Evolutionary conservation across 1,140 invertebrate species (phyloP).

Genomic region (Cyphomyrmex costatus): DNA sequence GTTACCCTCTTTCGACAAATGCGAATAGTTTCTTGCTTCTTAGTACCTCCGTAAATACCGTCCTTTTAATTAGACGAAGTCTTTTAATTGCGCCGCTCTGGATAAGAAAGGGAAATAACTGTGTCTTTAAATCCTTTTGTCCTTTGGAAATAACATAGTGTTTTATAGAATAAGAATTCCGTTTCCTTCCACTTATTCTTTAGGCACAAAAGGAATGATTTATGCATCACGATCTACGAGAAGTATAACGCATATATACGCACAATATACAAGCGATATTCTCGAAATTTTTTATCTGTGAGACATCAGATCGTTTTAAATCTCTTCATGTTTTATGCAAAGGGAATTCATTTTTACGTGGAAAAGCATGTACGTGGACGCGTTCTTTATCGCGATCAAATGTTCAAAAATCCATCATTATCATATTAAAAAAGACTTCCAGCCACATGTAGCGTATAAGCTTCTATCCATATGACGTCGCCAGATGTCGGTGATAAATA

Average conservation of each 20-base stretch:
- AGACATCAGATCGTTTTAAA: background rate
- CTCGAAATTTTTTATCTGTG: background rate
- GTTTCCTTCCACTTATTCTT: background rate
- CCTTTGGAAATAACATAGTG: background rate
- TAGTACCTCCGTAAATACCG: background rate
- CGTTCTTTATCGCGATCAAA: background rate
- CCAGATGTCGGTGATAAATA: slow-evolving; percentile 46
- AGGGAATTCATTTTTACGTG: background rate
- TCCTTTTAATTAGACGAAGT: background rate
- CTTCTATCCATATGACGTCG: background rate
- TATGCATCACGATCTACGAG: background rate
- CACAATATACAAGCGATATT: background rate
- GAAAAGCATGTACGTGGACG: background rate
- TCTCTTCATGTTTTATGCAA: slow-evolving; percentile 28
- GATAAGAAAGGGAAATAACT: background rate
- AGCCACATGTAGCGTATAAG: background rate
- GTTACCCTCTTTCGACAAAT: background rate
- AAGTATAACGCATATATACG: background rate
- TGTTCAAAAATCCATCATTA: slow-evolving; percentile 42
- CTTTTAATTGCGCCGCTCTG: background rate
- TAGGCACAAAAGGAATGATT: background rate
- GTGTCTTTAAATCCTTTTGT: background rate
- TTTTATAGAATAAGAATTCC: background rate
- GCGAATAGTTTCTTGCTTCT: background rate
- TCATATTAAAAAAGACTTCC: background rate